Percentiles rank a stretch among this genome's conserved stretches.
These are phyloP conservation scores for Isoperla grammatica DNA, from an alignment of 2,888 invertebrate genomes.

Conservation along the genomic window DNA sequence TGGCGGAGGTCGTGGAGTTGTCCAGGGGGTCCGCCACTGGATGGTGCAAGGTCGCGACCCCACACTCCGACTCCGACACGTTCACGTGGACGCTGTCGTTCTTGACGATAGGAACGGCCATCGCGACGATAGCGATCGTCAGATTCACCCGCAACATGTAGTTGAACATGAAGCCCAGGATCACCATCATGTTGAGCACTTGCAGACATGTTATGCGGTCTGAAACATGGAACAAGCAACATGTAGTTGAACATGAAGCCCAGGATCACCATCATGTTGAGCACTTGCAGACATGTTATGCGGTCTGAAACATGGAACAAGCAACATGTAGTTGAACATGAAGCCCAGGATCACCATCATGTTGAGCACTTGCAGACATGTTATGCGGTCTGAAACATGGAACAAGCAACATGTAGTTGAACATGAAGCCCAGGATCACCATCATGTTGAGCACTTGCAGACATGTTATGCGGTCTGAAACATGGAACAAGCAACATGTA, in stretches of 20 bases:
- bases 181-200: constrained; percentile 77
- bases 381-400: constrained; percentile 56
- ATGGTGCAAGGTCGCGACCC: background rate
- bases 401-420: constrained; percentile 85
- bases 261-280: constrained; percentile 78
- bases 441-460: constrained; percentile 75
- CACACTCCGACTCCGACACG: background rate
- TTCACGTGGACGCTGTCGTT: constrained; percentile 38
- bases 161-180: constrained; percentile 84
- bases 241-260: constrained; percentile 91
- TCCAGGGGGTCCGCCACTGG: background rate
- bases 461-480: constrained; percentile 64
- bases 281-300: constrained; percentile 71
- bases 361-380: constrained; percentile 76
- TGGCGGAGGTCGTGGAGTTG: background rate
- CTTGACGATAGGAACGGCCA: constrained; percentile 50
- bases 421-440: constrained; percentile 83
- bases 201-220: constrained; percentile 71
- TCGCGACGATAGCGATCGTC: constrained; percentile 80
- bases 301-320: constrained; percentile 64
- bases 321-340: constrained; percentile 84
- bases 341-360: constrained; percentile 82
- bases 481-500: constrained; percentile 78
- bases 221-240: constrained; percentile 63
- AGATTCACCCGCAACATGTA: constrained; percentile 83